These are phyloP conservation scores for Aplocera efformata DNA, from an alignment of 2,888 invertebrate genomes.

Conservation along the genomic window DNA sequence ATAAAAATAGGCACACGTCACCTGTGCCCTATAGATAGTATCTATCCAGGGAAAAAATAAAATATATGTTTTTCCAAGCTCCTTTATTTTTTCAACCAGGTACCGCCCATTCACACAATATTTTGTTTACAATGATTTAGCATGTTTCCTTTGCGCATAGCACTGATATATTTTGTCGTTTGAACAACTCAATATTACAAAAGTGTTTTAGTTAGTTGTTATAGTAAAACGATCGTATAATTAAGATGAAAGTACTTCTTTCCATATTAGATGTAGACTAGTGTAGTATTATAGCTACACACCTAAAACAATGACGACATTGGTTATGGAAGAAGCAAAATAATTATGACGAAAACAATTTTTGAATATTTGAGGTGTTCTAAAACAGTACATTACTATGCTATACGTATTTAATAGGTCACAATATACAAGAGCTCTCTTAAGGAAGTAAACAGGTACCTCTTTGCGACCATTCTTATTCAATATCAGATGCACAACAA, in stretches of 20 bases:
- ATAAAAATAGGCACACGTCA: no score
- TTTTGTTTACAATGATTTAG: conserved; percentile 14
- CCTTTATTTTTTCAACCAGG: conserved; percentile 74
- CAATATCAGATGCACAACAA: conserved; percentile 41
- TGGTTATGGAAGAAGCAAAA: no score
- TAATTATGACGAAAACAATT: no score
- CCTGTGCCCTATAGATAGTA: no score
- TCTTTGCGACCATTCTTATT: conserved; percentile 26
- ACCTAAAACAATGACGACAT: no score
- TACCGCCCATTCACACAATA: conserved; percentile 36
- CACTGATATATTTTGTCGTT: background rate
- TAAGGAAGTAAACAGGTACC: conserved; percentile 24
- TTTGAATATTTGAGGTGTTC: background rate
- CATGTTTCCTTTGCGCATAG: conserved; percentile 1
- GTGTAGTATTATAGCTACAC: no score
- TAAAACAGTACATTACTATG: background rate
- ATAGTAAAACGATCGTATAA: no score
- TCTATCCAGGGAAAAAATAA: conserved; percentile 5
- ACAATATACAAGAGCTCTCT: conserved; percentile 21
- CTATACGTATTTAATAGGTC: conserved; percentile 15
- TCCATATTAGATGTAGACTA: no score
- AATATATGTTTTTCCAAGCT: conserved; percentile 54
- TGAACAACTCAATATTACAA: conserved; percentile 1
- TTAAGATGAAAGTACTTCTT: no score
- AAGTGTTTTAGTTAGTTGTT: no score